These are phyloP conservation scores for Mylabris sibirica DNA, from an alignment of 2,888 invertebrate genomes.

Conservation along the genomic window DNA sequence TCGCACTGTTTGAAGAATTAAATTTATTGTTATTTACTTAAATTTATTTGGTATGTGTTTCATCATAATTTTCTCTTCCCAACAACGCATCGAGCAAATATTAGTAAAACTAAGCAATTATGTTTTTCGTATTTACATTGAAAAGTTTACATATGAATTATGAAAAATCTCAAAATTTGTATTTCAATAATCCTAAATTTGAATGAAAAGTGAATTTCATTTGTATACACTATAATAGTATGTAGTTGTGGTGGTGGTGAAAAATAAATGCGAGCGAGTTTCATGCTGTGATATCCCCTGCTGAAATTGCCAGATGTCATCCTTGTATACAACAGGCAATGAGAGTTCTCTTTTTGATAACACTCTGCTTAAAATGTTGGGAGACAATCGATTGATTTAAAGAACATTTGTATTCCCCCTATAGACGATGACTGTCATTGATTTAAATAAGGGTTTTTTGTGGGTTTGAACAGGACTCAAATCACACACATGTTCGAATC, in stretches of 20 bases:
- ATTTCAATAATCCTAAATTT: not conserved
- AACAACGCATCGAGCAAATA: not conserved
- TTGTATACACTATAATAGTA: not conserved
- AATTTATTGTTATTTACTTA: slow-evolving; percentile 26
- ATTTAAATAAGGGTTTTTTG: slow-evolving; percentile 29
- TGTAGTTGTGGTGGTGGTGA: not conserved
- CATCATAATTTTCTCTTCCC: slow-evolving; percentile 19
- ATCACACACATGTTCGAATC: slow-evolving; percentile 2
- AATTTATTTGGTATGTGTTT: slow-evolving; percentile 22
- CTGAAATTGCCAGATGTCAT: slow-evolving; percentile 52
- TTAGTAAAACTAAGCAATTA: not conserved
- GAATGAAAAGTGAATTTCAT: not conserved
- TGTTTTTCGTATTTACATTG: not conserved
- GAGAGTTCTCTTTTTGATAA: slow-evolving; percentile 24
- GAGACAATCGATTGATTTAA: slow-evolving; percentile 33
- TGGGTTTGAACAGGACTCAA: slow-evolving; percentile 16
- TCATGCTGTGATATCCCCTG: slow-evolving; percentile 39
- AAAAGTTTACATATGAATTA: not conserved
- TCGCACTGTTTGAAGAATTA: slow-evolving; percentile 18
- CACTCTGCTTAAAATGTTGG: slow-evolving; percentile 25
- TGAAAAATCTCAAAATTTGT: not conserved
- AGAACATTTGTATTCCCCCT: slow-evolving; percentile 25
- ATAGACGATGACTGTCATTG: slow-evolving; percentile 19
- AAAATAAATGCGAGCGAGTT: slow-evolving; percentile 26
- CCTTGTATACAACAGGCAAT: slow-evolving; percentile 22